These are phyloP conservation scores for Drosophila saltans DNA, from an alignment of 1,140 invertebrate genomes.

Conservation along the genomic window DNA sequence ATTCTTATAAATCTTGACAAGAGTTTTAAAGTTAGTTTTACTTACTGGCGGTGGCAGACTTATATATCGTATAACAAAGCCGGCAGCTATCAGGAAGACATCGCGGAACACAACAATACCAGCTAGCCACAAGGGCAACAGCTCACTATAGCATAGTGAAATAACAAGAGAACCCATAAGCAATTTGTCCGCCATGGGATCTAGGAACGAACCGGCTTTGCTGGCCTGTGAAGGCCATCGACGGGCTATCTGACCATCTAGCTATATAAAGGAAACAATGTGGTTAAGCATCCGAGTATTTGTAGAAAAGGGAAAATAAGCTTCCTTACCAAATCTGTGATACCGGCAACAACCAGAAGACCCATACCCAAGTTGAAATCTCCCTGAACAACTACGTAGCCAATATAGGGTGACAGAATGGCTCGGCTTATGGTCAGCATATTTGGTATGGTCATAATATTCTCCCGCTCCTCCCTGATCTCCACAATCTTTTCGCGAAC, in stretches of 20 bases:
- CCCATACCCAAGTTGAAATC: constrained; percentile 89
- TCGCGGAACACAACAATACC: constrained; percentile 93
- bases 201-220: constrained; percentile 96
- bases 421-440: constrained; percentile 93
- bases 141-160: constrained; percentile 91
- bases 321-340: constrained; percentile 91
- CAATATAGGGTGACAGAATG: constrained; percentile 92
- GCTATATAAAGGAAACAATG: constrained; percentile 84
- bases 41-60: constrained; percentile 94
- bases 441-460: constrained; percentile 97
- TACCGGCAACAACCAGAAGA: constrained; percentile 90
- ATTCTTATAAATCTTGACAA: background rate
- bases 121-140: constrained; percentile 95
- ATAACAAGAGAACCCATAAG: constrained; percentile 95
- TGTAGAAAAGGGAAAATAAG: background rate
- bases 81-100: constrained; percentile 90
- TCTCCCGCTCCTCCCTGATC: constrained; percentile 90
- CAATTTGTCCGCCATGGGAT: constrained; percentile 98
- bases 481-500: constrained; percentile 87
- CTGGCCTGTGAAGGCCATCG: constrained; percentile 95
- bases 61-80: constrained; percentile 94
- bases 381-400: constrained; percentile 90
- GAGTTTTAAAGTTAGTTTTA: constrained; percentile 33
- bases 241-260: constrained; percentile 98
- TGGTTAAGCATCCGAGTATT: background rate